Conservation (phyloP, 2,113 vertebrate species). For the Aleadryas rufinucha region DNA sequence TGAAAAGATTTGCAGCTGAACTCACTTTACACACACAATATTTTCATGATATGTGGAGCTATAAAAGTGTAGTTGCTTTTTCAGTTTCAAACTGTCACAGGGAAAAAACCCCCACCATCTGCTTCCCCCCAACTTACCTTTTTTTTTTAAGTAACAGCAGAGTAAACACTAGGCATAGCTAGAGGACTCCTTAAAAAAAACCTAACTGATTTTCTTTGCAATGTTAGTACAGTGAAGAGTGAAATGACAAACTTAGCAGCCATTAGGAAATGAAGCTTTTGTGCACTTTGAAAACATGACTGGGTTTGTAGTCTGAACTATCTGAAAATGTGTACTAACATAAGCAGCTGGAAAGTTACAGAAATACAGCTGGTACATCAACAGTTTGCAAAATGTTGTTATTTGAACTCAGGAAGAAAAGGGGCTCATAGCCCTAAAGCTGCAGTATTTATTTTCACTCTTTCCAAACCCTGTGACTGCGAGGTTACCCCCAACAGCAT, state of each 20-base stretch:
- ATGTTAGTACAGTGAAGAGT: neutral
- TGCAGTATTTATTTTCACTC: neutral
- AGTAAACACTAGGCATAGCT: neutral
- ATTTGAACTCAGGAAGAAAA: neutral
- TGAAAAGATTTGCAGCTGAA: neutral
- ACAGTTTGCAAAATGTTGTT: neutral
- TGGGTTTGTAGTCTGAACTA: neutral
- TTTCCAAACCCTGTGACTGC: neutral
- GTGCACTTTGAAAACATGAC: neutral
- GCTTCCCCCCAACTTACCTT: rapidly evolving
- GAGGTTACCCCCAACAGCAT: neutral
- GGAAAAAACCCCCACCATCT: neutral
- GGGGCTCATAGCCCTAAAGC: neutral
- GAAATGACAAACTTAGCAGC: neutral
- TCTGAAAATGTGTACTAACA: neutral
- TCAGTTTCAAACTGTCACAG: neutral
- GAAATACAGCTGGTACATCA: neutral
- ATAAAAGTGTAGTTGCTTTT: neutral
- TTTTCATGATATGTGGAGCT: neutral
- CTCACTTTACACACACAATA: neutral
- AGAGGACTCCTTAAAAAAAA: neutral
- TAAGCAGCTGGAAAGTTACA: neutral
- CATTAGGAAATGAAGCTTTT: neutral
- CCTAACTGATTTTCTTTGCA: neutral
- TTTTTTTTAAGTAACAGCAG: neutral